Evolutionary conservation across 2,113 vertebrate species (phyloP), one percentile per base, ranked within the genome.

Genomic region (Cyprinus carpio): DNA sequence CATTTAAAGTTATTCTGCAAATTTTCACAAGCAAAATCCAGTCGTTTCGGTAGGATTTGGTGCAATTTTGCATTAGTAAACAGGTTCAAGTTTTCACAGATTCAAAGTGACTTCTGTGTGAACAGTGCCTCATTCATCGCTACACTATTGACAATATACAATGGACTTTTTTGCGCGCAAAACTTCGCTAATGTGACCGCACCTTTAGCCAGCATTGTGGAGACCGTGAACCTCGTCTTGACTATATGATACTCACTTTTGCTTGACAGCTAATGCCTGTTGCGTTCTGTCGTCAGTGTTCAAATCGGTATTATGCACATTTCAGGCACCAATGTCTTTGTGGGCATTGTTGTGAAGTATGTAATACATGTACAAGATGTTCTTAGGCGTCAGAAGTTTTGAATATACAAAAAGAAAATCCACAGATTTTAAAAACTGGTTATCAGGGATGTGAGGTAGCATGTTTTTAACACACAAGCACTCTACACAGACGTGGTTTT

Each of bases 361-460:
- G 96, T 95, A 94, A 95, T 95, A 92, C 91, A 91, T 96, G 92
- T 95, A 94, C 95, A 93, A 95, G 94, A 90, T 96, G 90, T 90
- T 82, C 88, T 94, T 87, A 87, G 92, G 93, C 93, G 93, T 96
- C 93, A 71, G 65, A 37, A 20, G 27, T 96, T 87, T 96, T 96
- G 94, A 96, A 94, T 89, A 87, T 89, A 83, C 69, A 77, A 84
- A 88, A 83, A 86, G 9, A 79, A 88, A 87, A 79, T 88, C 83
- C 88, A 78, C 86, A 87, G 74, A 85, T 71, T 87, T 86, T 87
- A 81, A 89, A 87, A 90, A 91, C 90, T 85, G 81, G 84, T 81
- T 84, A 90, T 87, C 89, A 86, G 90, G 87, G 83, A 86, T 72
- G 74, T 27, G 75, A 49, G 54, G 43, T 49, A 75, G 77, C 71